Evolutionary conservation across 1,140 invertebrate species (phyloP).

Genomic region (Pseudomyrmex pallidus): DNA sequence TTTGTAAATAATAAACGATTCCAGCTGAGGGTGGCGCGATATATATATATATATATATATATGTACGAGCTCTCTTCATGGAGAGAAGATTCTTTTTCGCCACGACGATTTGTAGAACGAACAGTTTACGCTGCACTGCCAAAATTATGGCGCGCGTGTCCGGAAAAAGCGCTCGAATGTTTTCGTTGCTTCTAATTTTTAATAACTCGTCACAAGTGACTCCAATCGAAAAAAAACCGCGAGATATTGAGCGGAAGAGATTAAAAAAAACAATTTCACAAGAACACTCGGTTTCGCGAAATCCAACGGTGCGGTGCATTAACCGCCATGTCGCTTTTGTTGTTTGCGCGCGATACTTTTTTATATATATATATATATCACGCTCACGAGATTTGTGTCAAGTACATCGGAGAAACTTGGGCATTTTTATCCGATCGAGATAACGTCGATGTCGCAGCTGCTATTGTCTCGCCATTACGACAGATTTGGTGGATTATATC

Average conservation of each 20-base stretch:
- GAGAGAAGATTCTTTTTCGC: conserved; percentile 15
- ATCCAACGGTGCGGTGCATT: conserved; percentile 47
- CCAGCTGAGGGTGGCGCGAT: conserved; percentile 17
- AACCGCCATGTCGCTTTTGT: conserved; percentile 58
- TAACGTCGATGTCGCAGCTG: conserved; percentile 64
- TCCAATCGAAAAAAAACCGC: no score
- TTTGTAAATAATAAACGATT: conserved; percentile 61
- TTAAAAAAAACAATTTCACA: no score
- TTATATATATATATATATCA: conserved; percentile 25
- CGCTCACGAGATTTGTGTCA: conserved; percentile 72
- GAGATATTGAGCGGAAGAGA: no score
- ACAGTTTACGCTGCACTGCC: background rate
- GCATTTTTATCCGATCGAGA: conserved; percentile 72
- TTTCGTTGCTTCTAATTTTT: background rate
- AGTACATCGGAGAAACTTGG: conserved; percentile 66
- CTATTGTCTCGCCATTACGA: conserved; percentile 60
- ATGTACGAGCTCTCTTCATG: background rate
- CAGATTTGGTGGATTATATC: conserved; percentile 48
- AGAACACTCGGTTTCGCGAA: conserved; percentile 37
- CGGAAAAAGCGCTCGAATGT: background rate
- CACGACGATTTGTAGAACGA: conserved; percentile 8
- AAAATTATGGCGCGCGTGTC: conserved; percentile 27
- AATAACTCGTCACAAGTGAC: no score
- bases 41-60: no score
- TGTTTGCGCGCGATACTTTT: conserved; percentile 65